Conservation (phyloP, 2,113 vertebrate species). For the Sinocyclocheilus anshuiensis region DNA sequence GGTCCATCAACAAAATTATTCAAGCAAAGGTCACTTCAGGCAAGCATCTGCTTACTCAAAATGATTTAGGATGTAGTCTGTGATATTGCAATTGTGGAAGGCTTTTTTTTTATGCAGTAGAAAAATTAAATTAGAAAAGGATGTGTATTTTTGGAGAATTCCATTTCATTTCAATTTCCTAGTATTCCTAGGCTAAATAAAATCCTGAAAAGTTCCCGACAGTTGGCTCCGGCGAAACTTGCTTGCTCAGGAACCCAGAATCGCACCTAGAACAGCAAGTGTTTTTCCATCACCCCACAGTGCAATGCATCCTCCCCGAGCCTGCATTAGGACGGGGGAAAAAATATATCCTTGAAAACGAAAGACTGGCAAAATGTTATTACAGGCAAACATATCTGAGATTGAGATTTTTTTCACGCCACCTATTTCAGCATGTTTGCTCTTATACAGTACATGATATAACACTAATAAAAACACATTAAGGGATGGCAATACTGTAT, state of each 20-base stretch:
- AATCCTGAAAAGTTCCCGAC: not conserved
- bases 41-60: conserved; percentile 34
- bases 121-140: not conserved
- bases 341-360: conserved; percentile 64
- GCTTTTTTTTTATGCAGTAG: not conserved
- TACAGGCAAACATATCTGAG: conserved; percentile 64
- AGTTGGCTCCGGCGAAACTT: not conserved
- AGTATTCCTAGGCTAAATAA: conserved; percentile 8
- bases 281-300: conserved; percentile 61
- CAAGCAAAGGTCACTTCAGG: conserved; percentile 55
- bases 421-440: conserved; percentile 50
- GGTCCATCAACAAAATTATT: conserved; percentile 63
- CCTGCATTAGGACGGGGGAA: conserved; percentile 58
- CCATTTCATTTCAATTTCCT: not conserved
- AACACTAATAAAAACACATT: conserved; percentile 33
- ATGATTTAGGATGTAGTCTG: conserved; percentile 21
- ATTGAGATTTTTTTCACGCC: conserved; percentile 53
- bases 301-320: conserved; percentile 51
- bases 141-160: conserved; percentile 7
- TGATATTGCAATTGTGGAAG: not conserved
- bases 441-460: conserved; percentile 55
- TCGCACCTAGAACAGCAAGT: conserved; percentile 58
- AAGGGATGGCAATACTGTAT: not conserved
- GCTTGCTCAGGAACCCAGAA: conserved; percentile 49
- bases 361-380: conserved; percentile 63